phyloP scores from a whole-genome alignment of 1,140 invertebrate genomes.

The Branchinecta lynchi region DNA sequence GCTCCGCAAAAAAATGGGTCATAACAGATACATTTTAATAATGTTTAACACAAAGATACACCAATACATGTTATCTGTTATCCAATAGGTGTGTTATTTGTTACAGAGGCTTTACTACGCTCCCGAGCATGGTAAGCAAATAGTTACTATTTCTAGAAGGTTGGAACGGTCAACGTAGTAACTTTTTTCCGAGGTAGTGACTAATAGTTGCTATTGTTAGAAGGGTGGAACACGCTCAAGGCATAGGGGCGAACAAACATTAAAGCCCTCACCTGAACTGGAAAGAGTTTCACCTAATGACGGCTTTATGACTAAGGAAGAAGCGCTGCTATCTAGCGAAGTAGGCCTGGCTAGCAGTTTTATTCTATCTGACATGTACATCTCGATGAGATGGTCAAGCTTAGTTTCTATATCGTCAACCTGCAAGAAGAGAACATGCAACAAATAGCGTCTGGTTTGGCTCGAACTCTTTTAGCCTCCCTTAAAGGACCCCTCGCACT shows the following conservation, averaged over 20 bases:
- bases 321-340: constrained; percentile 30
- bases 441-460: constrained; percentile 18
- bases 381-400: constrained; percentile 77
- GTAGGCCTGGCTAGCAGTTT: constrained; percentile 32
- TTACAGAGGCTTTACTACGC: too few relatives aligned
- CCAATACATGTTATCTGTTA: too few relatives aligned
- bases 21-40: too few relatives aligned
- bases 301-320: constrained; percentile 24
- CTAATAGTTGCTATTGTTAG: too few relatives aligned
- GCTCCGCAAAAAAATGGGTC: too few relatives aligned
- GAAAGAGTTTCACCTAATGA: constrained; percentile 19
- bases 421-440: constrained; percentile 35
- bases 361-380: constrained; percentile 78
- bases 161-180: too few relatives aligned
- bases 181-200: constrained; percentile 62
- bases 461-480: not conserved
- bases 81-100: too few relatives aligned
- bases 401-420: constrained; percentile 86
- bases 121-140: too few relatives aligned
- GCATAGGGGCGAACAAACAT: constrained; percentile 23
- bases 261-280: constrained; percentile 14
- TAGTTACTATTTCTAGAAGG: too few relatives aligned
- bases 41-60: too few relatives aligned
- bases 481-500: too few relatives aligned
- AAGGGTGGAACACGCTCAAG: too few relatives aligned